Conservation (phyloP, 2,888 invertebrate genomes). For the Theretra japonica region DNA sequence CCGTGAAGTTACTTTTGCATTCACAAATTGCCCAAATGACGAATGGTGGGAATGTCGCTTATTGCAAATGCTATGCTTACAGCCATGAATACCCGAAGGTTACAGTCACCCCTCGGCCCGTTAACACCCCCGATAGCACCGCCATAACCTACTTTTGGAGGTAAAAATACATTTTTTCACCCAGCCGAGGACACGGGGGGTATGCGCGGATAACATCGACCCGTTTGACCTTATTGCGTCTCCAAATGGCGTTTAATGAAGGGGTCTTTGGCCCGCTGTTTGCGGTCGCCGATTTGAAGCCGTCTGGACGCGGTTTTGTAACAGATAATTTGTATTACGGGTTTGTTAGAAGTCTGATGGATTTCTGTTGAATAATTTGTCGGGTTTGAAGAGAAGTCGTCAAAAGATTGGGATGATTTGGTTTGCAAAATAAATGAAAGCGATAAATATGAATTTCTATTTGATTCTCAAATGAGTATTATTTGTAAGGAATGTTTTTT, state of each 20-base stretch:
- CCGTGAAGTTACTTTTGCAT: background rate
- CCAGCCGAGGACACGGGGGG: conserved; percentile 6
- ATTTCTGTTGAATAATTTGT: background rate
- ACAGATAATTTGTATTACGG: background rate
- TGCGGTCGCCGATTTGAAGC: background rate
- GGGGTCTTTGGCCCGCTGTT: conserved; percentile 24
- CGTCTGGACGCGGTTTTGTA: background rate
- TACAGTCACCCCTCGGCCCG: conserved; percentile 14
- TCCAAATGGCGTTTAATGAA: conserved; percentile 11
- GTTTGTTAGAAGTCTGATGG: background rate
- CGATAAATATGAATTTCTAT: background rate
- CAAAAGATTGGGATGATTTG: background rate
- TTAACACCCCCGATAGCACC: conserved; percentile 10
- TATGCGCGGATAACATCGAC: conserved; percentile 22
- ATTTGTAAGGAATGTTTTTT: background rate
- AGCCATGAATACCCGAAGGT: background rate
- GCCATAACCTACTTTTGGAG: conserved; percentile 25
- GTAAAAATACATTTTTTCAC: conserved; percentile 20
- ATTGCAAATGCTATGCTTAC: background rate
- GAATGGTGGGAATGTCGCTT: background rate
- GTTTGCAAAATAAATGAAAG: background rate
- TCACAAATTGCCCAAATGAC: background rate
- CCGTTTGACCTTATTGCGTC: conserved; percentile 20
- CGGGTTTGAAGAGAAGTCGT: background rate
- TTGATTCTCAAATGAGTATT: background rate